Base-by-base conservation (phyloP, 2,113 vertebrate species). In the Danionella cerebrum region DNA sequence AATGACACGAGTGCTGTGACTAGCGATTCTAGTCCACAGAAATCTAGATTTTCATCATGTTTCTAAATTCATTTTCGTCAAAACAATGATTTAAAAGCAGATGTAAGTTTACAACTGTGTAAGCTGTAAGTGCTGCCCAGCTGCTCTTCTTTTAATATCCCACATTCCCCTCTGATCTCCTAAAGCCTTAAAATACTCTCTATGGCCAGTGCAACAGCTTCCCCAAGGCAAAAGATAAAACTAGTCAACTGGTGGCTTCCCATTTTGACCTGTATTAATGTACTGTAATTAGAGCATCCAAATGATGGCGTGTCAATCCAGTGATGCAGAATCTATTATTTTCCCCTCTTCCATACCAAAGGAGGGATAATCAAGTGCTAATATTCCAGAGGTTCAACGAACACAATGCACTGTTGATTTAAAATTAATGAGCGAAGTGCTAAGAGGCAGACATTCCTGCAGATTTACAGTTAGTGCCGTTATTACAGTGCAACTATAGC, bases 131-230 rank as follows among this genome's bases (percentile, higher is more conserved):
- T 29, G 52, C 39, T 52, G 19, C 33, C 36, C 50, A 67, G 51
- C 50, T 67, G 51, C 65, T 64, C 42, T 47, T 29, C 59, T 64
- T 63, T 62, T 62, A 62, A 62, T 48, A 64, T 48, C 59, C n/a
- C 18, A 48, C 59, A 66, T 52, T 66, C 64, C 50, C 12, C 21
- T 55, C 38, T 45, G 65, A 67, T 54, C 39, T 67, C 65, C 42
- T 67, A 54, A 67, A 55, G 51, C 51, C 51, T 67, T 67, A 44
- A 55, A 67, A 55, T 67, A 67, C 52, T 45, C 39, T 45, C 38
- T 67, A 55, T 67, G 65, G 39, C 18, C 38, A 67, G 38, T 52
- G 24, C 51, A 54, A 31, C 35, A 54, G 14, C 12, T 66, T 66
- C 38, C 50, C 64, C 50, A 54, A 31, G 64, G 51, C 25, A 35